Base-by-base conservation (phyloP, 2,113 vertebrate species). In the Melanerpes aurifrons region DNA sequence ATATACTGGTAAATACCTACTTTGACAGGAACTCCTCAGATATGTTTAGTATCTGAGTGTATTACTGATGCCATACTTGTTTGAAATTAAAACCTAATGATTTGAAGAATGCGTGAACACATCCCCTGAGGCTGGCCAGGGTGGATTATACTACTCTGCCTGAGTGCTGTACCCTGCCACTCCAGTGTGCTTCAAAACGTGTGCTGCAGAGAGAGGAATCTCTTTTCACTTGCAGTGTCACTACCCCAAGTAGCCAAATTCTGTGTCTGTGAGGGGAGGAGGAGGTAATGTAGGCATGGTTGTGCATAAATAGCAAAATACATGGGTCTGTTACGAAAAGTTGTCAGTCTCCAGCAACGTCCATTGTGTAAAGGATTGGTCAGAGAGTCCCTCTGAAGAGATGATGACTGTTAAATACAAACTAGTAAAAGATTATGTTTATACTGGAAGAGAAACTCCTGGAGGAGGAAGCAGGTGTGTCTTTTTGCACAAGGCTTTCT, bases 121-220 rank as follows among this genome's bases (percentile, higher is more conserved):
- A 1, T 6, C 2, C 17, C 22, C 20, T 0, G 7, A 64, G 56
- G 24, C 28, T 29, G n/a, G n/a, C 15, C 0, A 0, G 17, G 8
- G 3, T 6, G 8, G 6, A 16, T 31, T 47, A 15, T 28, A 10
- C 25, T 68, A 0, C 13, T 69, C 47, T 24, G 58, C 72, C 28
- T 54, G 63, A 10, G 12, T 31, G 63, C 58, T 2, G 0, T 29
- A 7, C 63, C 24, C 32, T 77, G 58, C 57, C 25, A 6, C 22
- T 61, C 24, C 7, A 11, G 4, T 37, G 4, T 13, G 9, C 69
- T 77, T 45, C 45, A 22, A 61, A n/a, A 45, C 7, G 32, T 25
- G 28, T 22, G 53, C n/a, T 2, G 3, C 12, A 29, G 22, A 31
- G 10, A 53, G 73, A n/a, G n/a, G 47, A 56, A 29, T 37, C 25